These are phyloP conservation scores for Oostethus manadensis DNA, from an alignment of 2,113 vertebrate genomes.

Conservation along the genomic window DNA sequence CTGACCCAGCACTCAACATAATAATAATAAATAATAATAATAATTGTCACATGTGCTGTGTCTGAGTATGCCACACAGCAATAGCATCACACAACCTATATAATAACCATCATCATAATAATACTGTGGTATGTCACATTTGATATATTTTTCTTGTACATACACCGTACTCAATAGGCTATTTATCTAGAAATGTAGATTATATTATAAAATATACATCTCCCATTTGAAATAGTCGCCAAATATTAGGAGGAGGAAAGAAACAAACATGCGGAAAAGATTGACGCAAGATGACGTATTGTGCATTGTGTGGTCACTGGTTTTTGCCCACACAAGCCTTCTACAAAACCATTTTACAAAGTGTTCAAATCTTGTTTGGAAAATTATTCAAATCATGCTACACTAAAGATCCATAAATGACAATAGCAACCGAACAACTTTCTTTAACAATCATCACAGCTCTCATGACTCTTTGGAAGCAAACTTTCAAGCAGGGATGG, in stretches of 20 bases:
- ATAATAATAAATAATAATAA: constrained; percentile 46
- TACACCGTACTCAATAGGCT: constrained; percentile 60
- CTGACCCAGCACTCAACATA: constrained; percentile 51
- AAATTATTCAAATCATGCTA: constrained; percentile 43
- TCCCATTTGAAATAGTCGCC: constrained; percentile 70
- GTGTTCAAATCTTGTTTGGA: constrained; percentile 12
- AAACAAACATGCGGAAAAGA: constrained; percentile 53
- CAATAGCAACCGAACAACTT: not conserved
- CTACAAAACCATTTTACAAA: constrained; percentile 33
- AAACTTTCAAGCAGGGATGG: not conserved
- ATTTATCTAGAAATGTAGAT: constrained; percentile 76
- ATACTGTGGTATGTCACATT: constrained; percentile 65
- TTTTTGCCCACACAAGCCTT: constrained; percentile 22
- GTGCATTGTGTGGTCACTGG: constrained; percentile 15
- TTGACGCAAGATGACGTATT: constrained; percentile 37
- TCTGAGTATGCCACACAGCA: constrained; percentile 65
- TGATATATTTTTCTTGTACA: constrained; percentile 66
- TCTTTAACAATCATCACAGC: constrained; percentile 8
- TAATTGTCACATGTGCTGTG: constrained; percentile 52
- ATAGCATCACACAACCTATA: constrained; percentile 54
- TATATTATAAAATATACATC: constrained; percentile 79
- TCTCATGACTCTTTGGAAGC: constrained; percentile 42
- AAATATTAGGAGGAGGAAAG: constrained; percentile 42
- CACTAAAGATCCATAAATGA: not conserved
- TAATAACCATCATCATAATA: constrained; percentile 56